Base-by-base conservation (phyloP, 2,797 vertebrate genomes). In the Microctenopoma lineatum region DNA sequence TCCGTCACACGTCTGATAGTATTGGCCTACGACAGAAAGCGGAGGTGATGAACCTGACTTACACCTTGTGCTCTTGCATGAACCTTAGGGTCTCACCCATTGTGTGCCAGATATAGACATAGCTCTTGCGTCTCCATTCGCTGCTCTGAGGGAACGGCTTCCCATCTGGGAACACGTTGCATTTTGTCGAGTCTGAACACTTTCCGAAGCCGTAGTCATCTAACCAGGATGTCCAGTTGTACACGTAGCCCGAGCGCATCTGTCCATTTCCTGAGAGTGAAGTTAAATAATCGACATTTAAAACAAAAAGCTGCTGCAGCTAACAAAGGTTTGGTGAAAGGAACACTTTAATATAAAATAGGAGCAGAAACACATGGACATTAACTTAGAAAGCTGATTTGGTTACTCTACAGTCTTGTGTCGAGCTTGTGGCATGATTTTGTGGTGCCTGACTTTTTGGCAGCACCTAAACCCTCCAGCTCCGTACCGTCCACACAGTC, bases 31-130 rank as follows among this genome's bases (percentile, higher is more conserved):
- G 15, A 72, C 21, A 21, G 15, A 45, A 18, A 55, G 13, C 57
- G 4, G n/a, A 52, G 13, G 59, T 0, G 3, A 50, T 46, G 2
- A 1, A 2, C 57, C 8, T 10, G 3, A 5, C 11, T n/a, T 25
- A 6, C 0, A 25, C 4, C 5, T 25, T 67, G 42, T 25, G 7
- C 4, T 3, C 42, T 15, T 47, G 1, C 1, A 0, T 15, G 1
- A 4, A 5, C 21, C 4, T 44, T 25, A 3, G 2, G 0, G 2
- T 54, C 95, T 88, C 64, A 98, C 97, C 96, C 75, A 94, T 92
- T 0, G 95, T 94, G 82, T 96, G 96, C 93, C 97, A 99, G 36
- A 98, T 81, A 0, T 98, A 99, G 84, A 99, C 90, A 6, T 97
- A 98, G 65, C 92, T 93, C 75, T 90, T 94, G 66, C 75, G 94